Evolutionary conservation across 2,113 vertebrate genomes (phyloP).

Genomic region (Cheilinus undulatus): DNA sequence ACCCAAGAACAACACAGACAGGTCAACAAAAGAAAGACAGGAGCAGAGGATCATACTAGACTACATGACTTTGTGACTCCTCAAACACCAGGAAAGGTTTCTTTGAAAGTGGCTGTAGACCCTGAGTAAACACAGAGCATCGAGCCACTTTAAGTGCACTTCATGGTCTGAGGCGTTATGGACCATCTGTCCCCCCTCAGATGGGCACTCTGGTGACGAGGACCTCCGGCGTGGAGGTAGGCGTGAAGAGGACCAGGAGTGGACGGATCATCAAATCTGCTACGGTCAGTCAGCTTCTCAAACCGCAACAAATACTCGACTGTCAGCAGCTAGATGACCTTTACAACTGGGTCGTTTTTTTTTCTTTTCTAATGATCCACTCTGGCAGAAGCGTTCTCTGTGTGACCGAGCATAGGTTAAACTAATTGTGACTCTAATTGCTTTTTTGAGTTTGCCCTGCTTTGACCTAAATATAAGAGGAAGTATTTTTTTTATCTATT

Average conservation of each 20-base stretch:
- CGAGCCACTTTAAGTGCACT: background rate
- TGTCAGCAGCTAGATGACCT: background rate
- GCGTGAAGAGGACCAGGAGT: slow-evolving; percentile 88
- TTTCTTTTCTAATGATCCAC: background rate
- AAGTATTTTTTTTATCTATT: too few relatives aligned
- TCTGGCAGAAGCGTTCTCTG: background rate
- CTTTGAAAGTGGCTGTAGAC: background rate
- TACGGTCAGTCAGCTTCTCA: slow-evolving; percentile 55
- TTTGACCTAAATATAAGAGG: background rate
- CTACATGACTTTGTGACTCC: too few relatives aligned
- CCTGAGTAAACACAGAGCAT: slow-evolving; percentile 12
- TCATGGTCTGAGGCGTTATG: background rate
- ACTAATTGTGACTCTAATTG: background rate
- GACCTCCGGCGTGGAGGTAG: slow-evolving; percentile 82
- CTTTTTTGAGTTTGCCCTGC: background rate
- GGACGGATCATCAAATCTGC: slow-evolving; percentile 77
- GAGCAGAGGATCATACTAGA: background rate
- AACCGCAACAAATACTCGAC: background rate
- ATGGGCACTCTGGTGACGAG: slow-evolving; percentile 81
- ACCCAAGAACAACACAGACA: too few relatives aligned
- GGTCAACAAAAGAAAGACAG: background rate
- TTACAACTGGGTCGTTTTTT: background rate
- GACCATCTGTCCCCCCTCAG: slow-evolving; percentile 68
- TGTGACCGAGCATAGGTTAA: background rate
- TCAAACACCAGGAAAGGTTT: background rate